Percentiles rank a stretch among this genome's conserved stretches.
Evolutionary conservation across 2,113 vertebrate species (phyloP).

Genomic region (Hylia prasina): DNA sequence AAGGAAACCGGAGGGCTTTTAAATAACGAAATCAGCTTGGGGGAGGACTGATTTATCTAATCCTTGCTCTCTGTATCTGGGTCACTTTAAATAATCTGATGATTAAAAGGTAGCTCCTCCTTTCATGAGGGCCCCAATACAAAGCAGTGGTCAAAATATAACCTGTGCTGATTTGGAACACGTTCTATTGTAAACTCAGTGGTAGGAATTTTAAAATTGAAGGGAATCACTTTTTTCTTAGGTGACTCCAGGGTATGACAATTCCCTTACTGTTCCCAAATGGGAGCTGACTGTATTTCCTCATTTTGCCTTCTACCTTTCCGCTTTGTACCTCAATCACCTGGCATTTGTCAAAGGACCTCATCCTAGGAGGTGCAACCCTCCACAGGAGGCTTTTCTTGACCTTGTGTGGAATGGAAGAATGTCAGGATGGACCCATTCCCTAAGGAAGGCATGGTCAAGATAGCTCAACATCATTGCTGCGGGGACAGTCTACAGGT

Average conservation of each 20-base stretch:
- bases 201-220: background rate
- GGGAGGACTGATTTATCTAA: constrained; percentile 48
- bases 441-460: background rate
- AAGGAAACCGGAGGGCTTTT: constrained; percentile 46
- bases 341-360: background rate
- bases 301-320: background rate
- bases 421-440: background rate
- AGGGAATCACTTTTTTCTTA: background rate
- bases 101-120: constrained; percentile 37
- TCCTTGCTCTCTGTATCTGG: constrained; percentile 52
- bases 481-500: background rate
- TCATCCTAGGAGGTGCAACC: background rate
- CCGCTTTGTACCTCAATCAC: background rate
- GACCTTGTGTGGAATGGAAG: background rate
- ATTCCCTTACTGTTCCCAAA: background rate
- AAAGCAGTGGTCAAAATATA: background rate
- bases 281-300: background rate
- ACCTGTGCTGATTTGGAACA: background rate
- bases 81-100: constrained; percentile 59
- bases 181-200: accelerated
- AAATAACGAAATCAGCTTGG: constrained; percentile 51
- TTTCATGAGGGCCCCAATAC: background rate
- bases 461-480: background rate
- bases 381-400: background rate
- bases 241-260: background rate